Base-by-base conservation (phyloP, 2,113 vertebrate species). In the Syngnathus typhle region DNA sequence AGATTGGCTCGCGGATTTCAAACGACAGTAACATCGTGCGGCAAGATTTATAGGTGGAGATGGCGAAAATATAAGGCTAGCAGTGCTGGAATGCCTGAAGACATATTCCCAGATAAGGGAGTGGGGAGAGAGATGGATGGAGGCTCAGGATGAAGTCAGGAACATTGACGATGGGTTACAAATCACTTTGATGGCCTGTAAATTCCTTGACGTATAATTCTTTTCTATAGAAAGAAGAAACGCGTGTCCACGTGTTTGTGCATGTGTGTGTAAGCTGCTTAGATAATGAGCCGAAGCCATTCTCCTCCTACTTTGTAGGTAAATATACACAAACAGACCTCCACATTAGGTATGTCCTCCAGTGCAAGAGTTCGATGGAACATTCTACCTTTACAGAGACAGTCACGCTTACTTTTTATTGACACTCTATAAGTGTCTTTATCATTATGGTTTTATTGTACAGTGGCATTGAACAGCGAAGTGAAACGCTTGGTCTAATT, bases 41-140 rank as follows among this genome's bases (percentile, higher is more conserved):
- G 47, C 38, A 41, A 73, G 77, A 86, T 82, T 82, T 79, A 77
- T 78, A 56, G 52, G 46, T 32, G 65, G 70, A 76, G 81, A 82
- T 78, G 44, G 43, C 15, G 10, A 41, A 41, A 81, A 84, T 84
- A 75, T 68, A 74, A 62, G 65, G 27, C 56, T 69, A 46, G 12
- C 41, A 38, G 68, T 3, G 68, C 60, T 3, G 10, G 41, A 32
- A 39, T 39, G 69, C 74, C 49, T 39, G 18, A 44, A 80, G 76
- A 77, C 65, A 78, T 65, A 74, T 67, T 58, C 59, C 54, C 18
- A 68, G 81, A 76, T 70, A 54, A 52, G 56, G 18, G 9, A n/a
- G 47, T 49, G 32, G 41, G 18, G 49, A 39, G 60, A 69, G 70
- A 82, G 72, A 60, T 60, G 39, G 63, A 76, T 78, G 74, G 54